Evolutionary conservation across 2,113 vertebrate genomes (phyloP).

Genomic region (Leucosticte australis): DNA sequence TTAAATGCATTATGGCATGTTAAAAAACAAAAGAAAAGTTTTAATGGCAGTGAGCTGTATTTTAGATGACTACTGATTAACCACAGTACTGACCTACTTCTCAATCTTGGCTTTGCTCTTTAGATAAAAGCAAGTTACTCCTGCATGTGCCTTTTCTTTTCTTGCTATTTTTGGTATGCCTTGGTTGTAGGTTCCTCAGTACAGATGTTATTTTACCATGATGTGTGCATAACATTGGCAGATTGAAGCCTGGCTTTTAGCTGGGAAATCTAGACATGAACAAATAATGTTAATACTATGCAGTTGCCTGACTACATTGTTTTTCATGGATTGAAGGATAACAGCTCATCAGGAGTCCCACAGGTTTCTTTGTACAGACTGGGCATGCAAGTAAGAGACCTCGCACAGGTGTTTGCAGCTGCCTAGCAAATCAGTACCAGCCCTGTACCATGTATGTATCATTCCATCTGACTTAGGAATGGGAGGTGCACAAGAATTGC

Average conservation of each 20-base stretch:
- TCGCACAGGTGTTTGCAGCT: background rate
- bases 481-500: background rate
- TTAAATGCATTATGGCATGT: background rate
- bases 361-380: background rate
- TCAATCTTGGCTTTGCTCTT: background rate
- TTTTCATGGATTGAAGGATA: background rate
- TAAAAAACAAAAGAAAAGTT: background rate
- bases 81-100: background rate
- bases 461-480: background rate
- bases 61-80: background rate
- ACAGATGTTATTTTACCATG: background rate
- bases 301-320: background rate
- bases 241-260: background rate
- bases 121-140: background rate
- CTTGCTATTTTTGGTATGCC: background rate
- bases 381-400: background rate
- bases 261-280: background rate
- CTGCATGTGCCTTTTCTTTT: background rate
- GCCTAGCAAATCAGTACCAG: background rate
- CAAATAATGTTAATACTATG: background rate
- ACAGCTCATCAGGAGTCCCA: background rate
- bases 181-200: background rate
- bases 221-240: background rate
- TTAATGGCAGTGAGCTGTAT: background rate
- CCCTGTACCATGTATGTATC: rapidly evolving